Conservation (phyloP, 2,113 vertebrate genomes). For the Physeter macrocephalus region DNA sequence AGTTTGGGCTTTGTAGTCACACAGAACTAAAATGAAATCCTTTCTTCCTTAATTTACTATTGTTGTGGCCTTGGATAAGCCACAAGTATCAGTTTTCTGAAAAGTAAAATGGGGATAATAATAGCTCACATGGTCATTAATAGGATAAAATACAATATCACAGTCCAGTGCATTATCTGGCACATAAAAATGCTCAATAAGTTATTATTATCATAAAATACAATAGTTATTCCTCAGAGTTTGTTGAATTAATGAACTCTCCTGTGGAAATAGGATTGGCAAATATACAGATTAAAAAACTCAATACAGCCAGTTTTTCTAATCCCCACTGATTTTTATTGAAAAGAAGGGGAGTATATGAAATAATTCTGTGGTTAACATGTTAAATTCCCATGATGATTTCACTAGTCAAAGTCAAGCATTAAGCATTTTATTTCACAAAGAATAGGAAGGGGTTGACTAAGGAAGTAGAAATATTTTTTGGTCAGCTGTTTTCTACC, state of each 20-base stretch:
- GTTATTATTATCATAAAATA: conserved; percentile 4
- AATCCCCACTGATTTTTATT: neutral
- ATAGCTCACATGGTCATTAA: neutral
- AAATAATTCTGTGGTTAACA: conserved; percentile 10
- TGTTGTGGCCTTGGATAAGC: neutral
- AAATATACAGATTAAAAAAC: neutral
- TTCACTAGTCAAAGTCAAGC: conserved; percentile 3
- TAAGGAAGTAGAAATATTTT: neutral
- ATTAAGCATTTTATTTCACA: conserved; percentile 19
- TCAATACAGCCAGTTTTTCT: neutral
- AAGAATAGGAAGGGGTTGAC: neutral
- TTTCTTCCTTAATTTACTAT: neutral
- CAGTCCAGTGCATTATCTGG: neutral
- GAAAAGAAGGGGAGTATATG: neutral
- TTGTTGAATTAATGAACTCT: neutral
- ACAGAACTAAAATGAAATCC: neutral
- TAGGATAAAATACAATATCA: neutral
- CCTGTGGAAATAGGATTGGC: neutral
- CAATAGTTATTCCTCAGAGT: neutral
- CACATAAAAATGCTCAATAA: neutral
- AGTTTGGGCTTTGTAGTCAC: neutral
- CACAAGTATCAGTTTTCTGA: neutral
- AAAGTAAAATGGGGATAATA: neutral
- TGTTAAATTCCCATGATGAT: neutral
- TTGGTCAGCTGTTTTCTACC: neutral